Conservation (phyloP, 2,888 invertebrate genomes). For the Ornithoptera alexandrae region DNA sequence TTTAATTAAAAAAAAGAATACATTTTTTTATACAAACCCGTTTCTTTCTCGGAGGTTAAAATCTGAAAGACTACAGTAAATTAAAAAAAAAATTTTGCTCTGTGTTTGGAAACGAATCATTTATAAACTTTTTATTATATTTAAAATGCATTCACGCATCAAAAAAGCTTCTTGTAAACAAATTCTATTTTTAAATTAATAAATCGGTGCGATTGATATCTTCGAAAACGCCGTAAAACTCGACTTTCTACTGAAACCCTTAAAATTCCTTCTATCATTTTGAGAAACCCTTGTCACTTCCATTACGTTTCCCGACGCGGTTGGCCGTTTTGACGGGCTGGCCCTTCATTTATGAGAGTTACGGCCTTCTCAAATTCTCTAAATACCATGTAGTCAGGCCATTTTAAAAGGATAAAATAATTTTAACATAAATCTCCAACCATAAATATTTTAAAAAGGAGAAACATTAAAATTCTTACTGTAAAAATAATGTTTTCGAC, state of each 20-base stretch:
- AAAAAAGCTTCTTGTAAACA: not conserved
- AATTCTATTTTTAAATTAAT: constrained; percentile 35
- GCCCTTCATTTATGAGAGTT: constrained; percentile 72
- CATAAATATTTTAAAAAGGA: not conserved
- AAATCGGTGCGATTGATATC: constrained; percentile 59
- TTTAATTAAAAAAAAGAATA: no score
- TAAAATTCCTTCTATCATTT: constrained; percentile 72
- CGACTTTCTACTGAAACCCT: constrained; percentile 58
- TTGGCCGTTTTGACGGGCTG: constrained; percentile 59
- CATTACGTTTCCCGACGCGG: constrained; percentile 66
- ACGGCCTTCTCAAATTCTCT: constrained; percentile 70
- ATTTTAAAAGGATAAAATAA: constrained; percentile 34
- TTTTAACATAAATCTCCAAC: constrained; percentile 13
- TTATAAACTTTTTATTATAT: not conserved
- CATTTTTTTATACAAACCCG: no score
- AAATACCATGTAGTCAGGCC: constrained; percentile 58
- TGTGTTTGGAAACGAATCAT: not conserved
- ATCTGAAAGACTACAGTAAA: not conserved
- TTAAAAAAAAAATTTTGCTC: not conserved
- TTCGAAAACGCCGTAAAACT: constrained; percentile 63
- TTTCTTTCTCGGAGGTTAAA: no score
- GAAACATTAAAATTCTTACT: no score
- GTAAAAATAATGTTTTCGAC: no score
- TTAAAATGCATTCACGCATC: not conserved
- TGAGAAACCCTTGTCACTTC: constrained; percentile 75